These are phyloP conservation scores for Phrynocephalus guinanensis DNA, from an alignment of 2,797 vertebrate genomes.

Conservation along the genomic window DNA sequence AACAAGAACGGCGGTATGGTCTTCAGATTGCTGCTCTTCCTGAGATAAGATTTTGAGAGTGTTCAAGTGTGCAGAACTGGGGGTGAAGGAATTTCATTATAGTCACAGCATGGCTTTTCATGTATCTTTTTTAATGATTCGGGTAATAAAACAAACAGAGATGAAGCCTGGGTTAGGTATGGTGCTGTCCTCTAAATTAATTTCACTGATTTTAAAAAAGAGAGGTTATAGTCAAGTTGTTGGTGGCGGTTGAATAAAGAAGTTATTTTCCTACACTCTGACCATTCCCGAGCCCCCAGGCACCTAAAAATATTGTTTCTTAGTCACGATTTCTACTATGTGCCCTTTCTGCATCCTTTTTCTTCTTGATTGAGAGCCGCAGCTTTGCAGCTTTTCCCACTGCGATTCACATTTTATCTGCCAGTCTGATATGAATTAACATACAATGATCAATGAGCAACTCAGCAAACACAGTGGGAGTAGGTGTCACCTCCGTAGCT, in stretches of 20 bases:
- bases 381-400: not conserved
- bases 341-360: not conserved
- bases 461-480: not conserved
- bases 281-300: not conserved
- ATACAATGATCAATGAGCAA: not conserved
- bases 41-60: conserved; percentile 45
- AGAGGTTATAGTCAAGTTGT: not conserved
- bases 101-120: conserved; percentile 18
- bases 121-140: not conserved
- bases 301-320: not conserved
- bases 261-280: not conserved
- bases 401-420: not conserved
- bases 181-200: not conserved
- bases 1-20: conserved; percentile 36
- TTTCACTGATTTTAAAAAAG: not conserved
- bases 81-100: conserved; percentile 37
- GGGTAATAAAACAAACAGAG: conserved; percentile 6
- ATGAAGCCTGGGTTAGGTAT: not conserved
- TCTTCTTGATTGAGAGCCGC: not conserved
- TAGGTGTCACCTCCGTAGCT: not conserved
- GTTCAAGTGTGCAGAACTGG: conserved; percentile 18
- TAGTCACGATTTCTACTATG: not conserved
- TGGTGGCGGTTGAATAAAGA: not conserved
- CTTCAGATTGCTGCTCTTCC: conserved; percentile 15
- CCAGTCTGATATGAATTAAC: not conserved